Evolutionary conservation across 2,888 invertebrate genomes (phyloP), one percentile per base, ranked within the genome.

Genomic region (Drosophila algonquin): DNA sequence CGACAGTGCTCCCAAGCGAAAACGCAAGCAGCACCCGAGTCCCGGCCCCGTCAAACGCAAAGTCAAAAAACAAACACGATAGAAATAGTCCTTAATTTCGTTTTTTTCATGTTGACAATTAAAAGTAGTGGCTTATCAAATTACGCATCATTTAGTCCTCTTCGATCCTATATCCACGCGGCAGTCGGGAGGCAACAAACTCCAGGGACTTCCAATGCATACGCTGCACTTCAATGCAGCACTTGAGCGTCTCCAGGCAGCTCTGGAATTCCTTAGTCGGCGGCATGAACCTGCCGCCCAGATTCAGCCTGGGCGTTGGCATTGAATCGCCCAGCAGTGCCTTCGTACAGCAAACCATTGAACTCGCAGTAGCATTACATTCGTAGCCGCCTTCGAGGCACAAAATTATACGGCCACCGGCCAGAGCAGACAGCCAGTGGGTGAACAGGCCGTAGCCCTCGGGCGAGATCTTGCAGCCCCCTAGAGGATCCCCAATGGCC

Each of bases 311-410:
- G 27, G 27, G 27, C 27, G 27, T 27, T 27, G 27, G 27, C 27
- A 27, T 7, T 7, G 27, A 1, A 27, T 27, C 27, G 1, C 27
- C 27, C 27, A 27, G 27, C 27, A 27, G 27, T 27, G 27, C 27
- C 27, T 27, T 27, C 27, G 27, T 27, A 6, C 27, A 27, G 7
- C 7, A 7, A 27, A 27, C 27, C 27, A 27, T 24, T 5, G 24
- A 24, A 24, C 4, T 5, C 24, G 24, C 24, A 24, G 24, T 24
- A 5, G 5, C 24, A 24, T 24, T 24, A 24, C 24, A 24, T 24
- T 98, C 98, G 93, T 99, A 99, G 4, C 99, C 99, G 21, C 99
- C 99, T 93, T 98, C 98, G 7, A 98, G 93, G 21, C 95, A 95
- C 0, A 98, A 91, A 45, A 98, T 93, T 0, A 98, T 91, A 56